A percentile compares a stretch with the other conserved stretches of the same genome.
phyloP scores from a whole-genome alignment of 2,888 invertebrate species.

The Epinotia demarniana region DNA sequence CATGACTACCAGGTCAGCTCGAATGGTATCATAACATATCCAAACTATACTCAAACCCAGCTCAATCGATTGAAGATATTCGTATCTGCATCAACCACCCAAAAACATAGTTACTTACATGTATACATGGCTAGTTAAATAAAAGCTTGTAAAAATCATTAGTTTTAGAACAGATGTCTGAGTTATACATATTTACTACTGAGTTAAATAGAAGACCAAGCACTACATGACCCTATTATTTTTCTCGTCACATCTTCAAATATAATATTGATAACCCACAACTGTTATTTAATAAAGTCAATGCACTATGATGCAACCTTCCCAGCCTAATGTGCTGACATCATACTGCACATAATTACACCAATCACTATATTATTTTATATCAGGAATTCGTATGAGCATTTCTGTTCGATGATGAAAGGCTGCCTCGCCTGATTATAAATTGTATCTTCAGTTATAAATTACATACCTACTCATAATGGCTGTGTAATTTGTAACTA shows the following conservation, averaged over 20 bases:
- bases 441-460: constrained; percentile 1
- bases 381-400: constrained; percentile 24
- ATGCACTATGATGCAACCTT: constrained; percentile 21
- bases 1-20: too few relatives aligned
- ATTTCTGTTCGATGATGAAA: constrained; percentile 10
- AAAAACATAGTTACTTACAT: too few relatives aligned
- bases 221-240: background rate
- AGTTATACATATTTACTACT: too few relatives aligned
- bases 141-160: too few relatives aligned
- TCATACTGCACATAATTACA: constrained; percentile 16
- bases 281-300: constrained; percentile 19
- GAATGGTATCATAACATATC: too few relatives aligned
- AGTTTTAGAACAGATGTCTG: too few relatives aligned
- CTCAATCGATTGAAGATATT: too few relatives aligned
- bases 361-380: constrained; percentile 17
- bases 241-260: background rate
- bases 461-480: background rate
- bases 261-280: background rate
- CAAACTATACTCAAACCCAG: too few relatives aligned
- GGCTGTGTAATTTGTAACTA: constrained; percentile 4
- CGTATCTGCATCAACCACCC: too few relatives aligned
- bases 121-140: too few relatives aligned
- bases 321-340: constrained; percentile 8
- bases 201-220: background rate
- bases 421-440: background rate